Base-by-base conservation (phyloP, 2,888 invertebrate species). In the Perizoma affinitatum region DNA sequence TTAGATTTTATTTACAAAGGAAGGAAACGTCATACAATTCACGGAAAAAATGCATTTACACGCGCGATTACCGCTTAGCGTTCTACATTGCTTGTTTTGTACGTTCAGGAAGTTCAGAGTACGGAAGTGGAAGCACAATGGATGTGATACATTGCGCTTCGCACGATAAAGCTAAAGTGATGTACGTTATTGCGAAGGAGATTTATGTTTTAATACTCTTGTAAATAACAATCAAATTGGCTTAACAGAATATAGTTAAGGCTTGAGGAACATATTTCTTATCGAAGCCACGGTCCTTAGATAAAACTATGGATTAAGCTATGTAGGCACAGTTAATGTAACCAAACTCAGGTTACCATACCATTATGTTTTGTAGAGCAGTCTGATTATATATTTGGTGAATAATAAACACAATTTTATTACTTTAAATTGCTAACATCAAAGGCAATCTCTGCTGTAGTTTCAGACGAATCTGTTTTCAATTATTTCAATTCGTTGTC, bases 131-230 rank as follows among this genome's bases (percentile, higher is more conserved):
- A 69, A 78, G 75, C 73, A 84, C 88, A 87, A 88, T 87, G 85
- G 83, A 72, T 80, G 78, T 88, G 88, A 89, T 85, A 68, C 80
- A 88, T 86, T 79, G 86, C 79, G 72, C 78, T 82, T 74, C 88
- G 77, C 78, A 68, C 88, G 86, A 89, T 89, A 88, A 86, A 80
- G 71, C 80, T 86, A 82, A 87, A 81, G 83, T 86, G 86, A 88
- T 85, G 68, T 71, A 87, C 58, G 68, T 50, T 56, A 49, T 49
- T 56, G 41, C 52, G 50, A 56, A 36, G 42, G 35, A 35, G 49
- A 56, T 63, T 54, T 54, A 63, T 50, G 47, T n/a, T 41, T 53
- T 44, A 35, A n/a, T 22, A 5, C 34, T 44, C 6, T 52, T 5
- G 5, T 43, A 11, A 42, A 44, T 44, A 44, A 50, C 40, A 41